Evolutionary conservation across 2,113 vertebrate genomes (phyloP), one percentile per base, ranked within the genome.

Genomic region (Paraplagusia blochii): DNA sequence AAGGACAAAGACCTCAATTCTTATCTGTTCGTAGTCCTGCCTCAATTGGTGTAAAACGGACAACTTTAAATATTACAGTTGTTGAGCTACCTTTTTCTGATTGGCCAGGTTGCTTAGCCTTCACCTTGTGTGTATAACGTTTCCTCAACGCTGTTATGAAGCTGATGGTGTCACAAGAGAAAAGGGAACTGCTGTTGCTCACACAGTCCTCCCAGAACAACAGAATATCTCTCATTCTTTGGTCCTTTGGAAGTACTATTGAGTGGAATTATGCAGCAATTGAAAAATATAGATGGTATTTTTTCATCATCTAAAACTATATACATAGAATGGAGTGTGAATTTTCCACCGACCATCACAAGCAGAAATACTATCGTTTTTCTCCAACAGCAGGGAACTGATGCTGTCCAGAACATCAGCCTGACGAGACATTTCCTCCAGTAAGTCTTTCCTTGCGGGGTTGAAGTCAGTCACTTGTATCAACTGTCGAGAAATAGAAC

Each of bases 51-150:
- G 56, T 35, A 36, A 16, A 33, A 38, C 19, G 13, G 7, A 14
- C 5, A 14, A 14, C 14, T 1, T 12, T 43, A 13, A 48, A 19
- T 6, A 17, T 16, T n/a, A 29, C 14, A n/a, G 36, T 7, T 2
- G 8, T 8, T 39, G 0, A 1, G 1, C 36, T 72, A 99, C 96
- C 96, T 94, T 82, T 88, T 44, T 98, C 94, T 49, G 94, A 77
- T 16, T 95, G 95, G 0, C 93, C 92, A 0, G 94, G 93, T 70
- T 92, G 90, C 57, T 93, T 97, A 56, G 93, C 95, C 63, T 93
- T 90, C 65, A 95, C 88, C 52, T 88, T 92, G 74, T 93, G 90
- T 1, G 90, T 88, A 85, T 92, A 81, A 0, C 74, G 87, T 34
- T 89, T 96, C 67, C 90, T 92, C 1, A 98, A 83, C 0, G 90